phyloP scores from a whole-genome alignment of 2,888 invertebrate species.

The Cremastinae sp. region DNA sequence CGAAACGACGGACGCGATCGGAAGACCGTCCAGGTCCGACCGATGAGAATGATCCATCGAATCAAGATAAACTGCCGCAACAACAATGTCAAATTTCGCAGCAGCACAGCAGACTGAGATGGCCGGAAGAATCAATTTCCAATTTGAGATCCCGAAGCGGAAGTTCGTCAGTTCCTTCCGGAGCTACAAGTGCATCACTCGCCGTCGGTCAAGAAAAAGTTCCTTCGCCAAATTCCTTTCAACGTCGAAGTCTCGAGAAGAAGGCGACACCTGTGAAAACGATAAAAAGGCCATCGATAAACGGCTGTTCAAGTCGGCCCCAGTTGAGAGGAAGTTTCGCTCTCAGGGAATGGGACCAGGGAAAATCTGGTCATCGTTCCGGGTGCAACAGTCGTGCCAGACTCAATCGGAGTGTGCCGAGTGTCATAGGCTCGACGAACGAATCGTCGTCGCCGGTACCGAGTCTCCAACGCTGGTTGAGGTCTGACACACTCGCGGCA shows the following conservation, averaged over 20 bases:
- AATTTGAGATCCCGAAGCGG: conserved; percentile 42
- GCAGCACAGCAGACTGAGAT: conserved; percentile 53
- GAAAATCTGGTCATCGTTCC: conserved; percentile 67
- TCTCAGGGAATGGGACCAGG: conserved; percentile 74
- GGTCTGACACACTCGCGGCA: conserved; percentile 79
- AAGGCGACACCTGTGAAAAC: conserved; percentile 76
- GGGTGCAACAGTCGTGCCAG: conserved; percentile 59
- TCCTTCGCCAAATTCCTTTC: conserved; percentile 73
- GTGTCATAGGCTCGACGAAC: conserved; percentile 60
- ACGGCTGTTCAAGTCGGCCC: conserved; percentile 71
- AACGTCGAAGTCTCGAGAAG: conserved; percentile 76
- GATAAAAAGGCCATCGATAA: conserved; percentile 75
- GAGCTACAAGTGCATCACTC: conserved; percentile 14
- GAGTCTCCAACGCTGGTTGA: conserved; percentile 75
- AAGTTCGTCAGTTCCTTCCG: conserved; percentile 32
- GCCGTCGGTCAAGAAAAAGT: conserved; percentile 72
- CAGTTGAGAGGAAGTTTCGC: conserved; percentile 73
- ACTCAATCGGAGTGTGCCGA: conserved; percentile 63
- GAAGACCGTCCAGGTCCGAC: conserved; percentile 74
- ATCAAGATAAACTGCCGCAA: conserved; percentile 70
- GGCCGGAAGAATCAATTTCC: conserved; percentile 46
- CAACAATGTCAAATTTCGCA: conserved; percentile 46
- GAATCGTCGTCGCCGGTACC: conserved; percentile 67
- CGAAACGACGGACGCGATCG: conserved; percentile 75
- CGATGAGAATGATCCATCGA: conserved; percentile 80